These are phyloP conservation scores for Paraescarpia echinospica DNA, from an alignment of 1,140 invertebrate genomes.

Conservation along the genomic window DNA sequence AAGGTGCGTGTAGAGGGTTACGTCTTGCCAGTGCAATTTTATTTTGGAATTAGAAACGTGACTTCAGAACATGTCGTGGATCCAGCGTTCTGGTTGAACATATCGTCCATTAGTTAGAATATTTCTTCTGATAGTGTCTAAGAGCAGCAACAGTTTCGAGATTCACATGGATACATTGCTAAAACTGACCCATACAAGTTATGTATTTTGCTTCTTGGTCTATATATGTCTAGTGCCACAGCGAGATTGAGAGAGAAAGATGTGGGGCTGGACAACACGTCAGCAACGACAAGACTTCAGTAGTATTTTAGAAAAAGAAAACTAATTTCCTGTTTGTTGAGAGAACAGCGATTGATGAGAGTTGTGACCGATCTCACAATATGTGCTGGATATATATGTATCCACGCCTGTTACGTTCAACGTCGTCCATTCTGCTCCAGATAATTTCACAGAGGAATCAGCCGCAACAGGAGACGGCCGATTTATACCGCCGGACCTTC, in stretches of 20 bases:
- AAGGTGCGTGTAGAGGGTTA: neutral
- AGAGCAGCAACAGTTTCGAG: neutral
- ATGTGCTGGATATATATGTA: neutral
- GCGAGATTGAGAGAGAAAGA: too few relatives aligned
- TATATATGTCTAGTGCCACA: neutral
- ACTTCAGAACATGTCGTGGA: neutral
- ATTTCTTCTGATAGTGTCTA: neutral
- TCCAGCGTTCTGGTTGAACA: too few relatives aligned
- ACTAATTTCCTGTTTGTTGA: neutral
- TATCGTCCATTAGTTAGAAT: neutral
- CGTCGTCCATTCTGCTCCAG: neutral
- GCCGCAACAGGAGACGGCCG: neutral
- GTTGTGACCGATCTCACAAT: neutral
- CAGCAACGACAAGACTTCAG: too few relatives aligned
- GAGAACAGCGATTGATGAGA: neutral
- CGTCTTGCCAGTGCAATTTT: neutral
- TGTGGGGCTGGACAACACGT: too few relatives aligned
- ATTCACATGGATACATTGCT: too few relatives aligned
- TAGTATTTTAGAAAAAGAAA: too few relatives aligned
- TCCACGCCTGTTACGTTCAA: too few relatives aligned
- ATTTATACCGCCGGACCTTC: neutral
- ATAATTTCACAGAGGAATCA: neutral
- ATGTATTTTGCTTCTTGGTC: neutral
- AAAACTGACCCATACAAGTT: neutral
- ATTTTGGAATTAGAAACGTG: neutral